Evolutionary conservation across 2,113 vertebrate species (phyloP), one percentile per base, ranked within the genome.

Genomic region (Xerus inauris): DNA sequence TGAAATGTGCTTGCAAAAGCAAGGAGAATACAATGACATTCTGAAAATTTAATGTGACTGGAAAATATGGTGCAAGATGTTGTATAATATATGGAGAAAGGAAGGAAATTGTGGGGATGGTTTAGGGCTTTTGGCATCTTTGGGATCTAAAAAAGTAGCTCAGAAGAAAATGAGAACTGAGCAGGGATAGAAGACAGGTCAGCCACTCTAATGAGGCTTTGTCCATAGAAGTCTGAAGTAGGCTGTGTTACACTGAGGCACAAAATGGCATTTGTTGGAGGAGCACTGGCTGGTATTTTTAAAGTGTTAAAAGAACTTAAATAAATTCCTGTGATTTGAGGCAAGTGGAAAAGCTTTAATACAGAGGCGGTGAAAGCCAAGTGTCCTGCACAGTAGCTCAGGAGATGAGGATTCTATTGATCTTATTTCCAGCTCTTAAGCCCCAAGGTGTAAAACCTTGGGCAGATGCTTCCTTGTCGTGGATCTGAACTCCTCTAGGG

Each of bases 241-340:
- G 40, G 13, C 38, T 26, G 26, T 45, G 40, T 80, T 59, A 69
- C 64, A 59, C 32, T 57, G 62, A 87, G 64, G 30, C 12, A 40
- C n/a, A 57, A 90, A 38, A 28, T 71, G 80, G 30, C 42, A 62
- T 81, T 93, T 90, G 20, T 93, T 86, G 42, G 47, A 89, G 76
- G 14, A 80, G 24, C 1, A 67, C 20, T 42, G 32, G 32, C 71
- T 85, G 35, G 16, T 54, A 72, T 87, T 92, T 96, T 94, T 16
- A 93, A 95, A 71, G 42, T 87, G 38, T 89, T 49, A 89, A 86
- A 89, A 79, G 22, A 73, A 79, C 38, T 71, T 93, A 38, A 91
- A 85, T 90, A 92, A 87, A 95, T 86, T 82, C 19, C 38, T 87
- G 12, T 91, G 76, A 93, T 40, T 90, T 96, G 57, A 87, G 81